A percentile compares a stretch with the other conserved stretches of the same genome.
These are phyloP conservation scores for Galaxea fascicularis DNA, from an alignment of 92 coral and sea anemone genomes.

Conservation along the genomic window DNA sequence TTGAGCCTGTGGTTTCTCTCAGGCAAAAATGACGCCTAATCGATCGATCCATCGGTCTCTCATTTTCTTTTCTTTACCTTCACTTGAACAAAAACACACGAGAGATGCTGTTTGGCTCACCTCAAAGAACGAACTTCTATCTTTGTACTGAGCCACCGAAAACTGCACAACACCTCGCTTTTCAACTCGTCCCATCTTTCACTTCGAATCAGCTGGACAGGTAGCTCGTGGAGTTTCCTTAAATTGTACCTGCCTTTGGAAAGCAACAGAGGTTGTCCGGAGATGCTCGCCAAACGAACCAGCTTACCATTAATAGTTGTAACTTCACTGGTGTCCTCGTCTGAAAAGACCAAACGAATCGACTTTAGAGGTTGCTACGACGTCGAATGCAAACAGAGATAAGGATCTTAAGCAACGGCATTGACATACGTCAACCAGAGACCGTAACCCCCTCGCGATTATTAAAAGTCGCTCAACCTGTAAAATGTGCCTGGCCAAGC, in stretches of 20 bases:
- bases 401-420: too few relatives aligned
- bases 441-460: too few relatives aligned
- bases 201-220: constrained; percentile 82
- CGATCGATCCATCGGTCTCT: too few relatives aligned
- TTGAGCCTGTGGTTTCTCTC: too few relatives aligned
- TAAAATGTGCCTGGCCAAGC: too few relatives aligned
- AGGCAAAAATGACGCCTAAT: too few relatives aligned
- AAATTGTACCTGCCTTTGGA: constrained; percentile 79
- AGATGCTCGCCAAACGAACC: constrained; percentile 74
- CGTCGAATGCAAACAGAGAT: not conserved
- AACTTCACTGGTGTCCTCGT: constrained; percentile 28
- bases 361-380: not conserved
- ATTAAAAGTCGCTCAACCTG: too few relatives aligned
- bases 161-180: constrained; percentile 79
- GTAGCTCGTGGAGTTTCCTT: constrained; percentile 87
- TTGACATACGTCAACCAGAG: too few relatives aligned
- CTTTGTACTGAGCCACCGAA: constrained; percentile 82
- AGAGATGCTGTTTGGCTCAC: constrained; percentile 26
- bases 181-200: constrained; percentile 76
- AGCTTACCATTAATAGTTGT: constrained; percentile 39
- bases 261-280: constrained; percentile 75
- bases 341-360: not conserved
- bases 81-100: not conserved
- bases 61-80: too few relatives aligned
- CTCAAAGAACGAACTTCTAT: constrained; percentile 74